A percentile compares a stretch with the other conserved stretches of the same genome.
Conservation (phyloP, 2,113 vertebrate species). For the Pseudorasbora parva region DNA sequence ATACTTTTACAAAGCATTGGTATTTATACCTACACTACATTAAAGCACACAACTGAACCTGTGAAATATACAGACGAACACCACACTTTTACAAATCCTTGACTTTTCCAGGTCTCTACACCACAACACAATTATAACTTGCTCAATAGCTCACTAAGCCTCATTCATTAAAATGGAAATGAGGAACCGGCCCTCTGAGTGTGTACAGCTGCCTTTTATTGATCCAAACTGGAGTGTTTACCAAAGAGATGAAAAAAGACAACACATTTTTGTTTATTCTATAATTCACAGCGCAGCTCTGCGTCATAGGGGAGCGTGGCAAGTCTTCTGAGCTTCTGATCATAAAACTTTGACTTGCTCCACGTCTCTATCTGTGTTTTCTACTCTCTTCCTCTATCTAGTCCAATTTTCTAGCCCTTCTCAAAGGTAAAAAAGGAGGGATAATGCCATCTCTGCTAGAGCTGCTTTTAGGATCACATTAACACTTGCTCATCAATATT, state of each 20-base stretch:
- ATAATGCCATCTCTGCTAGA: conserved; percentile 39
- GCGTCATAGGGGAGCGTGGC: conserved; percentile 8
- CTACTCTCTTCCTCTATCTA: neutral
- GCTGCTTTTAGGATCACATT: conserved; percentile 55
- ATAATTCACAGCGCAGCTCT: conserved; percentile 31
- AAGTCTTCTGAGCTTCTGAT: conserved; percentile 10
- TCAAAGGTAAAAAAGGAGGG: conserved; percentile 15
- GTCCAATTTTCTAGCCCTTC: neutral
- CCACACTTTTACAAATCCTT: conserved; percentile 16
- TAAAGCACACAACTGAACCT: neutral
- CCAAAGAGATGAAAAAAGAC: conserved; percentile 56
- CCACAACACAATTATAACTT: conserved; percentile 56
- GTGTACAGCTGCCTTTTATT: conserved; percentile 56
- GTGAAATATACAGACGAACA: neutral
- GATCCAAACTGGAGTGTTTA: conserved; percentile 55
- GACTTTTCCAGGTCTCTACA: conserved; percentile 33
- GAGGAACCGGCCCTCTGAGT: conserved; percentile 45
- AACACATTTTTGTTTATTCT: conserved; percentile 52
- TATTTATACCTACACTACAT: neutral
- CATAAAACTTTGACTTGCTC: conserved; percentile 24
- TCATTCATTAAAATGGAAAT: conserved; percentile 65
- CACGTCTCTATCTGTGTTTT: neutral
- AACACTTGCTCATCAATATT: conserved; percentile 64
- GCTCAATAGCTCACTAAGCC: conserved; percentile 54
- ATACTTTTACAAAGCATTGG: neutral